Evolutionary conservation across 1,140 invertebrate species (phyloP).

Genomic region (Globodera rostochiensis): DNA sequence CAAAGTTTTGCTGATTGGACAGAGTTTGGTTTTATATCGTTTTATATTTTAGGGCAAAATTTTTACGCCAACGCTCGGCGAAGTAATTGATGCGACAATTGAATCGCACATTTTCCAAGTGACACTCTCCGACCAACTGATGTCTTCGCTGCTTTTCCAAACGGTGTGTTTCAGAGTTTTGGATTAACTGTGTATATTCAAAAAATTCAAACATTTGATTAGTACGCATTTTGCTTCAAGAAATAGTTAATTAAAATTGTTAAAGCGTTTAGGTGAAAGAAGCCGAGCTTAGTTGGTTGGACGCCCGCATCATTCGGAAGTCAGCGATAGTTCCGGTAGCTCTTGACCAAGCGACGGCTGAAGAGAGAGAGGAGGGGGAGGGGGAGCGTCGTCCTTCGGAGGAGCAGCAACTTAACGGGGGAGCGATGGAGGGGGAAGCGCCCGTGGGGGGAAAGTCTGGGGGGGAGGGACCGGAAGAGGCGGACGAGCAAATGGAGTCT

Average conservation of each 20-base stretch:
- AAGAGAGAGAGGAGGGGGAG: not conserved
- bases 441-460: not conserved
- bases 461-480: too few relatives aligned
- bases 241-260: not conserved
- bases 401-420: constrained; percentile 38
- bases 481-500: not conserved
- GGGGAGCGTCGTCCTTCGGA: constrained; percentile 4
- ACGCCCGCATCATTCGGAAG: constrained; percentile 68
- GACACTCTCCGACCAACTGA: constrained; percentile 59
- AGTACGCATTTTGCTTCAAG: too few relatives aligned
- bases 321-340: constrained; percentile 12
- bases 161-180: constrained; percentile 29
- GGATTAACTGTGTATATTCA: not conserved
- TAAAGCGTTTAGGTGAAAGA: constrained; percentile 68
- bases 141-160: constrained; percentile 59
- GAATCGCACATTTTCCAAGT: constrained; percentile 98
- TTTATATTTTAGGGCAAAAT: constrained; percentile 70
- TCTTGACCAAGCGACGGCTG: constrained; percentile 33
- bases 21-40: constrained; percentile 31
- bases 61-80: constrained; percentile 81
- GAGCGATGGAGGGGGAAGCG: constrained; percentile 13
- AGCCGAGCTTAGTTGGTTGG: constrained; percentile 90
- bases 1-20: constrained; percentile 63
- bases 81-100: constrained; percentile 90
- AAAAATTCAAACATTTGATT: not conserved